Base-by-base conservation (phyloP, 2,113 vertebrate genomes). In the Percina caprodes region DNA sequence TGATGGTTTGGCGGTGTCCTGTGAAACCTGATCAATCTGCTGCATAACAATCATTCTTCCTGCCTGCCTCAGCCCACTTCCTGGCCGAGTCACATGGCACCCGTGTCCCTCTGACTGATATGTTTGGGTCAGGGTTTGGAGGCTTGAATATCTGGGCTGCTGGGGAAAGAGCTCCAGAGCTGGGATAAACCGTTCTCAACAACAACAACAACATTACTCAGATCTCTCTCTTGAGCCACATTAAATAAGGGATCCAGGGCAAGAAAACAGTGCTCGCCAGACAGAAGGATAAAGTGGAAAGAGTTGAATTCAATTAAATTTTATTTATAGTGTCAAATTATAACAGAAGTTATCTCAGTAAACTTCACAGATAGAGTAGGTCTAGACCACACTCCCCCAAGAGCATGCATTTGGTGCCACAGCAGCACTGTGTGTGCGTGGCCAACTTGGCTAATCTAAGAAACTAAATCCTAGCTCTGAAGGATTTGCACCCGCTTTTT, bases 1-100 rank as follows among this genome's bases (percentile, higher is more conserved):
- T 86, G 89, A 94, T 93, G 69, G 80, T 86, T 83, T 63, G 78
- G 56, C 6, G 6, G 86, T 26, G 75, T 90, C 86, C 82, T 75
- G 82, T 69, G 89, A 93, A 88, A 92, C 82, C 77, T 87, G 88
- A 92, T 91, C 89, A 90, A 88, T 89, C 60, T 75, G 78, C 91
- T 89, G 90, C 87, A 89, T 90, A 84, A 90, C 82, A 88, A 89
- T 84, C 78, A 60, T 26, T 86, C 85, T 84, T 83, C 48, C 81
- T 3, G 68, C 79, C 78, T 58, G 69, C 74, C 73, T 66, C 77
- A 46, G 80, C 56, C 80, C 70, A 83, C 92, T 91, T 94, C 92
- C 91, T 91, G 92, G 84, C 74, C 49, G 54, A 81, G 88, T 90
- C 77, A 87, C 90, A 85, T 39, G 83, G 84, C 77, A 69, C 87